Percentiles rank a stretch among this genome's conserved stretches.
Conservation (phyloP, 2,888 invertebrate species). For the Phania funesta region DNA sequence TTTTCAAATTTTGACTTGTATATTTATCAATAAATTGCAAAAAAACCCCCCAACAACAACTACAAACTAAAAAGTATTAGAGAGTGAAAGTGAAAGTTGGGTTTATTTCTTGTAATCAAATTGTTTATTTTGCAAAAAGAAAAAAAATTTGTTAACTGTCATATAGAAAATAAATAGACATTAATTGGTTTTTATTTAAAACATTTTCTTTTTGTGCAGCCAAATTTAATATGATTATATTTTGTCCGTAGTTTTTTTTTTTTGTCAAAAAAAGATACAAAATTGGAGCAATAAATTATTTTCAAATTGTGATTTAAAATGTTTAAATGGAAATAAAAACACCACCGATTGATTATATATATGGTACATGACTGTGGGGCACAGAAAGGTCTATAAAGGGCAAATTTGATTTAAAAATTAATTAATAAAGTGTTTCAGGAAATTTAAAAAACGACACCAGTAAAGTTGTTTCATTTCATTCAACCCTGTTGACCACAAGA, state of each 20-base stretch:
- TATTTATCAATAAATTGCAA: conserved; percentile 37
- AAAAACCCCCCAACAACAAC: neutral
- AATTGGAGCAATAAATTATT: conserved; percentile 47
- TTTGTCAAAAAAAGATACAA: neutral
- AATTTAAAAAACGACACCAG: too few species aligned
- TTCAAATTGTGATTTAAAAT: conserved; percentile 8
- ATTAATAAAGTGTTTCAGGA: too few species aligned
- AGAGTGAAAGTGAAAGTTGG: conserved; percentile 64
- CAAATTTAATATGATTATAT: conserved; percentile 24
- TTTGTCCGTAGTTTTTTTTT: neutral
- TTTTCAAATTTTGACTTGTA: conserved; percentile 44
- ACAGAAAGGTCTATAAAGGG: too few species aligned
- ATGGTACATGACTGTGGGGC: too few species aligned
- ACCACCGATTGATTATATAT: too few species aligned
- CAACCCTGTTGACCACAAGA: too few species aligned
- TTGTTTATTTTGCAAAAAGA: conserved; percentile 48
- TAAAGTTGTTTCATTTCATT: too few species aligned
- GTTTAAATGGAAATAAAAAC: neutral
- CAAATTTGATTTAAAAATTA: neutral
- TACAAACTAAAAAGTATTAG: conserved; percentile 18
- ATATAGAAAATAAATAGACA: conserved; percentile 60
- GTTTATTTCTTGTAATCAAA: conserved; percentile 52
- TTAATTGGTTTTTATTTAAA: conserved; percentile 59
- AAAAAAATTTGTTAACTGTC: conserved; percentile 61
- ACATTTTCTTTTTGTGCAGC: conserved; percentile 5